Base-by-base conservation (phyloP, 2,888 invertebrate species). In the Dolichomitus sp. region DNA sequence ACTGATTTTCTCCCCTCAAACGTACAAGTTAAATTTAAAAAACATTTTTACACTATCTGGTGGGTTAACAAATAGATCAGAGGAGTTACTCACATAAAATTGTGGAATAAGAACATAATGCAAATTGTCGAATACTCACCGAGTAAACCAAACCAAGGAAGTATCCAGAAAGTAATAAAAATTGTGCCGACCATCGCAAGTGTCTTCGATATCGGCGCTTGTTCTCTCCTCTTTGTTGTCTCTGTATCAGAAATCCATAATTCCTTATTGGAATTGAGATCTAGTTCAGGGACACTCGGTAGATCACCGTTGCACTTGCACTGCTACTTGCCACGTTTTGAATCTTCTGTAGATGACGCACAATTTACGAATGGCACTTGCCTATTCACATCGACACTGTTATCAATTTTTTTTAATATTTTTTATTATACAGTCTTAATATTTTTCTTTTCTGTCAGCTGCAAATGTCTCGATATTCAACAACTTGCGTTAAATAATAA, bases 121-220 rank as follows among this genome's bases (percentile, higher is more conserved):
- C 9, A 52, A 52, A 27, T 54, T 5, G 27, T 50, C 52, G 27
- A 69, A 7, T 52, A 84, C 91, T 69, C 86, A 93, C 93, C 93
- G 85, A 90, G 76, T 23, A 89, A 83, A 84, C 88, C 86, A 87
- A 90, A 89, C 89, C 92, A 92, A 85, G 89, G 90, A 87, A 92
- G 86, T 87, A 92, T 91, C 89, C 90, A 93, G 86, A 92, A 87
- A 83, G 89, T 85, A 66, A 91, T 84, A 45, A 91, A 75, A 83
- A 91, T 77, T 91, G 92, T 92, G 89, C 89, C 88, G 86, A 91
- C 91, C 93, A 93, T 93, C 90, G 90, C 93, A 91, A 89, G 88
- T 63, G 23, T 40, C 52, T 73, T 74, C 66, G 63, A 42, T 30
- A 48, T 48, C 45, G 27, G 42, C 50, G 69, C 48, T 66, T n/a